Evolutionary conservation across 2,797 vertebrate genomes (phyloP).

Genomic region (Hydrolagus colliei): DNA sequence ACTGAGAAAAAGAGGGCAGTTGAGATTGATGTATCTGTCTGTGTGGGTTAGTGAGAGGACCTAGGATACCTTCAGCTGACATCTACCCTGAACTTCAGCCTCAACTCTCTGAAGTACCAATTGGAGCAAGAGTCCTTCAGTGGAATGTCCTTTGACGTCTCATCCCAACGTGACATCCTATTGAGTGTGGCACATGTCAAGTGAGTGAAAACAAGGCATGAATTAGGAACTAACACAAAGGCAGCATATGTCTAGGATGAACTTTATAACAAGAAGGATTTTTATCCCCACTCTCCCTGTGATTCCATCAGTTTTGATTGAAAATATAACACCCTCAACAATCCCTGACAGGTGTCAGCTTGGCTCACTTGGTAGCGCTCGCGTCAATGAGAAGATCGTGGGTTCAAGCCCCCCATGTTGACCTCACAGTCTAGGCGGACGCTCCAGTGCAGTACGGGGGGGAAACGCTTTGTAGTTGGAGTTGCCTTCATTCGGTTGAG

Average conservation of each 20-base stretch:
- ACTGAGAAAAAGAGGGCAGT: background rate
- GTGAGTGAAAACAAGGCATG: background rate
- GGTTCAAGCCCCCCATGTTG: too few species aligned
- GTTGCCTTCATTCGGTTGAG: too few species aligned
- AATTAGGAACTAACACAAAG: background rate
- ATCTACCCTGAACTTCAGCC: background rate
- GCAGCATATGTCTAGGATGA: background rate
- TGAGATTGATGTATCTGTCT: background rate
- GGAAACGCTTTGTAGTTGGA: too few species aligned
- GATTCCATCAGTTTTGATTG: too few species aligned
- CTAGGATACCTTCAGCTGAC: background rate
- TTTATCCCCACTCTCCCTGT: too few species aligned
- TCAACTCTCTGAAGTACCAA: background rate
- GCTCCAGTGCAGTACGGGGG: too few species aligned
- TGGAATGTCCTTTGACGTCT: background rate
- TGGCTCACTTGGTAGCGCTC: too few species aligned
- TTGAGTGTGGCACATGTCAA: background rate
- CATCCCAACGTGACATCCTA: background rate
- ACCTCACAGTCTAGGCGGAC: too few species aligned
- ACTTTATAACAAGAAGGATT: background rate
- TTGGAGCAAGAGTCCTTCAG: background rate
- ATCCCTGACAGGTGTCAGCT: too few species aligned
- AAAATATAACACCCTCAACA: too few species aligned
- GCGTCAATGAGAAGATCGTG: too few species aligned
- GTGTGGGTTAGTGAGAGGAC: background rate